phyloP scores from a whole-genome alignment of 2,113 vertebrate species.

The Ramphastos sulfuratus region DNA sequence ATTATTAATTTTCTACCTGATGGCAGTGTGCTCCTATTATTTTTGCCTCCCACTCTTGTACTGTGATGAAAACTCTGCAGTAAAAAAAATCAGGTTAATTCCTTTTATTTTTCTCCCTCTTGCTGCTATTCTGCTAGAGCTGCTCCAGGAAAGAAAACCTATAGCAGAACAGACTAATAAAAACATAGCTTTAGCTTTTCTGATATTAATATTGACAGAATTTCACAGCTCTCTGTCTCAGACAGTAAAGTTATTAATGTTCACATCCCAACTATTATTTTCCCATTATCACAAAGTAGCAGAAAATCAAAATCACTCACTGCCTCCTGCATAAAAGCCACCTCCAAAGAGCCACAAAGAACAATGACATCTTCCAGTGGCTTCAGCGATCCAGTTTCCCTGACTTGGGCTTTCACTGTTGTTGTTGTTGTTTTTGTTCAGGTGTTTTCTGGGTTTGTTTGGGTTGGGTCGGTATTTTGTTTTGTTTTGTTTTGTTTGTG shows the following conservation, averaged over 20 bases:
- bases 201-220: slow-evolving; percentile 1
- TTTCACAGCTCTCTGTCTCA: slow-evolving; percentile 2
- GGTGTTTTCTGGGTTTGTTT: too few species aligned
- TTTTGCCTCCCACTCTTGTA: slow-evolving; percentile 35
- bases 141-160: slow-evolving; percentile 10
- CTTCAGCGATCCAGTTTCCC: neutral
- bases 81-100: slow-evolving; percentile 13
- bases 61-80: slow-evolving; percentile 31
- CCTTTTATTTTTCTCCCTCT: slow-evolving; percentile 28
- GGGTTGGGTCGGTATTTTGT: too few species aligned
- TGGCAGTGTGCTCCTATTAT: slow-evolving; percentile 10
- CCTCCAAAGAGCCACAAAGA: neutral
- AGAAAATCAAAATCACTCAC: slow-evolving; percentile 42
- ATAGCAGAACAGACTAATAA: slow-evolving; percentile 1
- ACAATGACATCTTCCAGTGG: neutral
- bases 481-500: too few species aligned
- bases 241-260: slow-evolving; percentile 20
- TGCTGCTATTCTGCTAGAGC: slow-evolving; percentile 11
- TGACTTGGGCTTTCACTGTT: neutral
- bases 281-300: neutral
- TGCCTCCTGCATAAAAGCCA: slow-evolving; percentile 14
- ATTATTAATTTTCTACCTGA: slow-evolving; percentile 42
- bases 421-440: too few species aligned
- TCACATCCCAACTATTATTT: slow-evolving; percentile 28
- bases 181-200: neutral